phyloP scores from a whole-genome alignment of 2,888 invertebrate genomes.

The Drosophila fulvimacula region DNA sequence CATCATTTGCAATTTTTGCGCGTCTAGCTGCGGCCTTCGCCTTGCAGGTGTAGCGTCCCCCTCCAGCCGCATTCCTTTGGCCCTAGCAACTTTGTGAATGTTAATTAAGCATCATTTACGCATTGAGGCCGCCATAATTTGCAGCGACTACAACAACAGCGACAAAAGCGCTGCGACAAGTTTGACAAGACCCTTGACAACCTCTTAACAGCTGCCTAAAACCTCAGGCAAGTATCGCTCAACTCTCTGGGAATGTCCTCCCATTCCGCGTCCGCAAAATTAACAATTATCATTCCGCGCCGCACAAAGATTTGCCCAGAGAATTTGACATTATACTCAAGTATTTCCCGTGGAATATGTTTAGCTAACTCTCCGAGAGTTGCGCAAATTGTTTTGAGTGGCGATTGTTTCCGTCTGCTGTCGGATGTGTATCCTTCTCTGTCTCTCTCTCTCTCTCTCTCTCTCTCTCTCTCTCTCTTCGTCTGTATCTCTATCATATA shows the following conservation, averaged over 20 bases:
- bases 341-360: slow-evolving; percentile 7
- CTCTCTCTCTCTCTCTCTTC: neutral
- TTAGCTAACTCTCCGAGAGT: neutral
- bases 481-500: neutral
- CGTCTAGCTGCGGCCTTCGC: slow-evolving; percentile 56
- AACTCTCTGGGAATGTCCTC: slow-evolving; percentile 13
- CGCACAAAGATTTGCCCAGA: slow-evolving; percentile 30
- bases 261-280: slow-evolving; percentile 27
- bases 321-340: slow-evolving; percentile 14
- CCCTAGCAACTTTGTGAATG: slow-evolving; percentile 61
- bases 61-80: slow-evolving; percentile 27
- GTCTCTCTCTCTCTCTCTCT: neutral
- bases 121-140: slow-evolving; percentile 77
- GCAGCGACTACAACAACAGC: slow-evolving; percentile 57
- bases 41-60: slow-evolving; percentile 18
- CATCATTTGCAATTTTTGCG: slow-evolving; percentile 69
- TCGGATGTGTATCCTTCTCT: neutral
- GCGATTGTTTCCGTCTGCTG: neutral
- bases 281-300: slow-evolving; percentile 45
- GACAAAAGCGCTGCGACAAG: slow-evolving; percentile 64
- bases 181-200: slow-evolving; percentile 67
- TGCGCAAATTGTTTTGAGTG: neutral
- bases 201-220: slow-evolving; percentile 21
- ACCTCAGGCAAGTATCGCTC: slow-evolving; percentile 12
- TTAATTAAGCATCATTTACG: slow-evolving; percentile 79